Percentiles rank a stretch among this genome's conserved stretches.
phyloP scores from a whole-genome alignment of 2,113 vertebrate genomes.

The Alexandromys fortis region DNA sequence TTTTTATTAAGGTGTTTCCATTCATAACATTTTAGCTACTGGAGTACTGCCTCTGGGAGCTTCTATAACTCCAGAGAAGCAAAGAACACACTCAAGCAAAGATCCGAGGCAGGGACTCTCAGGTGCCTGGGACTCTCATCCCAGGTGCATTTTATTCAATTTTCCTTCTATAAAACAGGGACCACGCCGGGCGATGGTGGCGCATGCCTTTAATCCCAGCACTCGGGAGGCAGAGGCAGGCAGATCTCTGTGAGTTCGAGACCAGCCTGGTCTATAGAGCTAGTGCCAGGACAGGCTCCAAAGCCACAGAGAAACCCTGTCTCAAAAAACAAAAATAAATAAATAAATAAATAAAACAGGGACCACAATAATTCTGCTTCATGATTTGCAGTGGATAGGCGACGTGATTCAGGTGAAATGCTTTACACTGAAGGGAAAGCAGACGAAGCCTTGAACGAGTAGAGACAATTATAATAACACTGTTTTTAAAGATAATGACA shows the following conservation, averaged over 20 bases:
- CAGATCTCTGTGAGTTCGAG: too few relatives aligned
- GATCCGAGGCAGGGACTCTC: neutral
- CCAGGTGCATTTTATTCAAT: neutral
- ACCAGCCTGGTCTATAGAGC: too few relatives aligned
- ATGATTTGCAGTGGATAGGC: neutral
- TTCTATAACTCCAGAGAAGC: neutral
- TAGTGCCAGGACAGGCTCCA: too few relatives aligned
- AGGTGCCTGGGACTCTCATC: neutral
- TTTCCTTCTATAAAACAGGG: neutral
- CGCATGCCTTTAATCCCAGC: too few relatives aligned
- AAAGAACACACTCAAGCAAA: neutral
- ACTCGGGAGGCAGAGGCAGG: too few relatives aligned
- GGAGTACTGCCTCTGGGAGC: neutral
- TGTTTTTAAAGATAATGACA: neutral
- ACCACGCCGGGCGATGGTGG: too few relatives aligned
- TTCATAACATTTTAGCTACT: neutral
- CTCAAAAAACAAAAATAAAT: too few relatives aligned
- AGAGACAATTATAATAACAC: neutral
- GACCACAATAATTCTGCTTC: neutral
- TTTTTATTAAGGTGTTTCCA: neutral
- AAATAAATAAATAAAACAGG: too few relatives aligned
- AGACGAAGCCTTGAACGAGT: neutral
- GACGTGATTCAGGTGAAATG: neutral
- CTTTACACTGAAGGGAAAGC: neutral
- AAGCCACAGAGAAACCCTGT: too few relatives aligned